Evolutionary conservation across 2,113 vertebrate genomes (phyloP).

Genomic region (Struthidea cinerea): DNA sequence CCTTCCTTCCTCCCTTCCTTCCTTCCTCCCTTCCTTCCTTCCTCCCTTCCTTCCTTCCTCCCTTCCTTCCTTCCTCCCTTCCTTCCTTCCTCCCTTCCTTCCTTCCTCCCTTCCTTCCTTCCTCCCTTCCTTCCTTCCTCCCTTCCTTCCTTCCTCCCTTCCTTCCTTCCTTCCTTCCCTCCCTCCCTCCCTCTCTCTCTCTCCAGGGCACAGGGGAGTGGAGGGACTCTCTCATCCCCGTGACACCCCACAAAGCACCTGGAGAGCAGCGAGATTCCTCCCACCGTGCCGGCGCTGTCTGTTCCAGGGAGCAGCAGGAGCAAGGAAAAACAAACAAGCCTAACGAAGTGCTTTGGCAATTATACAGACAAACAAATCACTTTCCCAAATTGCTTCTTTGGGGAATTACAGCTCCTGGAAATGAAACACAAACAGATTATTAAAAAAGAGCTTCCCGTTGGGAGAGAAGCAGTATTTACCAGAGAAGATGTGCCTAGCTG

Average conservation of each 20-base stretch:
- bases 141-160: too few relatives aligned
- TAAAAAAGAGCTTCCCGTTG: slow-evolving; percentile 88
- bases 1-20: background rate
- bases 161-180: background rate
- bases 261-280: rapidly evolving
- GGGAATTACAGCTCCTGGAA: slow-evolving; percentile 90
- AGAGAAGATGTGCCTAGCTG: slow-evolving; percentile 87
- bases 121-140: background rate
- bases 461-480: slow-evolving; percentile 93
- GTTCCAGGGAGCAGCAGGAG: slow-evolving; percentile 36
- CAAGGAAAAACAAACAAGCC: slow-evolving; percentile 79
- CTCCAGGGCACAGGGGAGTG: too few relatives aligned
- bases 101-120: background rate
- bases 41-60: background rate
- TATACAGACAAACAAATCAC: slow-evolving; percentile 88
- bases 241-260: rapidly evolving
- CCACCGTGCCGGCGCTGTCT: background rate
- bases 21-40: background rate
- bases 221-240: background rate
- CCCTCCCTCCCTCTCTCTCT: too few relatives aligned
- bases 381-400: slow-evolving; percentile 90
- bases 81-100: background rate
- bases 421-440: slow-evolving; percentile 96
- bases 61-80: background rate
- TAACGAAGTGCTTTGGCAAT: slow-evolving; percentile 82